phyloP scores from a whole-genome alignment of 2,797 vertebrate genomes.

The Huso huso region DNA sequence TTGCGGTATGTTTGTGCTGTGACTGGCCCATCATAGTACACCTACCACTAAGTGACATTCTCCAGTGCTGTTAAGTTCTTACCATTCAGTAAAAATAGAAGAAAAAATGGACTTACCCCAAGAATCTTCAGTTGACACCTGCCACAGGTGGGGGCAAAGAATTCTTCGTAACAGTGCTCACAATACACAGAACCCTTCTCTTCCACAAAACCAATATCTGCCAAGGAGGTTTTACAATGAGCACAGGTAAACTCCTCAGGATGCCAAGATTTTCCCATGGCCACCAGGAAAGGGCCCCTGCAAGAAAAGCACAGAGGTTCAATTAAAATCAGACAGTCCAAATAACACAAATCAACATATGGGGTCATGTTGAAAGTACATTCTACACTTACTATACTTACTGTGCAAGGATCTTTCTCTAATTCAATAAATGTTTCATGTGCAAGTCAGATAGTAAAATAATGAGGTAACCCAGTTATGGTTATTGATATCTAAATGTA shows the following conservation, averaged over 20 bases:
- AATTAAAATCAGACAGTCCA: not conserved
- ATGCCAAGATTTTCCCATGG: conserved; percentile 95
- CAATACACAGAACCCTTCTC: conserved; percentile 86
- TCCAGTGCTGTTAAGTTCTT: conserved; percentile 16
- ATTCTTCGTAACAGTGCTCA: conserved; percentile 85
- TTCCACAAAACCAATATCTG: conserved; percentile 83
- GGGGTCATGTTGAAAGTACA: too few relatives aligned
- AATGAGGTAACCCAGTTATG: too few relatives aligned
- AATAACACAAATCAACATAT: too few relatives aligned
- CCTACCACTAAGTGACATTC: not conserved
- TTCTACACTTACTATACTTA: too few relatives aligned
- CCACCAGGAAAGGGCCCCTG: conserved; percentile 93
- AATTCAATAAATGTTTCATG: too few relatives aligned
- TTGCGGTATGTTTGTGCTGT: too few relatives aligned
- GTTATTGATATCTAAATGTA: too few relatives aligned
- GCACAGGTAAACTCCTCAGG: conserved; percentile 90
- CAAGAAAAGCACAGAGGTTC: conserved; percentile 5
- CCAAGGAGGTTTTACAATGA: conserved; percentile 84
- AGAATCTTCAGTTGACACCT: conserved; percentile 86
- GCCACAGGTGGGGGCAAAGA: conserved; percentile 82
- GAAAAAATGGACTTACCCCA: conserved; percentile 65
- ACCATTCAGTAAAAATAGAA: conserved; percentile 28
- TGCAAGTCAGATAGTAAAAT: too few relatives aligned
- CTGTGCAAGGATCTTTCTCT: too few relatives aligned
- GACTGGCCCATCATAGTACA: too few relatives aligned